Percentiles rank a stretch among this genome's conserved stretches.
Conservation (phyloP, 2,888 invertebrate genomes). For the Unio pictorum region DNA sequence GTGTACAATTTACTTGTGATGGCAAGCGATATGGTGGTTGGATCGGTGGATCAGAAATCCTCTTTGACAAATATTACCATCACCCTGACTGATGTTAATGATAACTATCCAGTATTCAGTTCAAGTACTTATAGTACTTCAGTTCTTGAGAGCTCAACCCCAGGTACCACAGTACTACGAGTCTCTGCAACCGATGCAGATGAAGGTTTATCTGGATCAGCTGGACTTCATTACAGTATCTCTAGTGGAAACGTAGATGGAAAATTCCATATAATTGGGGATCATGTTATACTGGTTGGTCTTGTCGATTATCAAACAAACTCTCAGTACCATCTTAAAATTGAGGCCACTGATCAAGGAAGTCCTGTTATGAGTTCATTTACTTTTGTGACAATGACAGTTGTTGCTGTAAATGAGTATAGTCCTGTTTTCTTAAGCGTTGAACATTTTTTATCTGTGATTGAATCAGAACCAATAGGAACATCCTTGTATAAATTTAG, state of each 20-base stretch:
- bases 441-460: constrained; percentile 34
- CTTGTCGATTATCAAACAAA: constrained; percentile 52
- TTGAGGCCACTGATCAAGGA: constrained; percentile 54
- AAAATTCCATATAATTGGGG: constrained; percentile 27
- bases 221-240: constrained; percentile 40
- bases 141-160: constrained; percentile 87
- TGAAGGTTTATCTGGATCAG: constrained; percentile 39
- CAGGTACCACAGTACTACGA: constrained; percentile 21
- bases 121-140: constrained; percentile 92
- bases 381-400: constrained; percentile 35
- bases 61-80: constrained; percentile 83
- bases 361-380: constrained; percentile 37
- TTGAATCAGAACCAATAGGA: constrained; percentile 44
- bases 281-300: constrained; percentile 32
- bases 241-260: constrained; percentile 41
- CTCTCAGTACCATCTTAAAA: constrained; percentile 39
- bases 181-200: constrained; percentile 41
- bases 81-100: constrained; percentile 93
- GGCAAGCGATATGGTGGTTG: constrained; percentile 40
- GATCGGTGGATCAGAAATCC: constrained; percentile 23
- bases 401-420: constrained; percentile 58
- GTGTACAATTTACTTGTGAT: constrained; percentile 43
- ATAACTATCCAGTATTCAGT: constrained; percentile 93
- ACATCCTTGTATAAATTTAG: constrained; percentile 37
- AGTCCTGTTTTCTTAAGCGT: constrained; percentile 39